These are phyloP conservation scores for Neodiprion fabricii DNA, from an alignment of 1,140 invertebrate genomes.

Conservation along the genomic window DNA sequence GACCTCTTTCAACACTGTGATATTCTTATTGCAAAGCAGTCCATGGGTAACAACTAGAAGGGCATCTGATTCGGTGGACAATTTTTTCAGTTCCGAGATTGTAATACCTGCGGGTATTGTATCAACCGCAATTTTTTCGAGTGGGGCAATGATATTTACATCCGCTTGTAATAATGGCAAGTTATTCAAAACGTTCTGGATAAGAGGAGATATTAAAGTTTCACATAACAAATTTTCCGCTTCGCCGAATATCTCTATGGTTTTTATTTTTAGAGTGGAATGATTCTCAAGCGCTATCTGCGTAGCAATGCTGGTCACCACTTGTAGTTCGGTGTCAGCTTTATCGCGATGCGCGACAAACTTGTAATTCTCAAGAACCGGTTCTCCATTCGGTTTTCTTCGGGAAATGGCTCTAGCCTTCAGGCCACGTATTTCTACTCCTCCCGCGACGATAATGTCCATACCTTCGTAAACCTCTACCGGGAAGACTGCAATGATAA, in stretches of 20 bases:
- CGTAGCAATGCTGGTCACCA: conserved; percentile 65
- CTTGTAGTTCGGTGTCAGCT: conserved; percentile 42
- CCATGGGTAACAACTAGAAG: conserved; percentile 61
- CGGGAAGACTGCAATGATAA: conserved; percentile 47
- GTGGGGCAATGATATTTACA: conserved; percentile 53
- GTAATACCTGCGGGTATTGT: conserved; percentile 62
- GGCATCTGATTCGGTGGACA: conserved; percentile 64
- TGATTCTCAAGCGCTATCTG: conserved; percentile 84
- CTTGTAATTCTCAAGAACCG: conserved; percentile 75
- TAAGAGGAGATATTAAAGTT: conserved; percentile 60
- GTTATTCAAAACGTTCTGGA: conserved; percentile 66
- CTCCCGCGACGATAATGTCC: conserved; percentile 67
- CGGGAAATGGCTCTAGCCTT: conserved; percentile 81
- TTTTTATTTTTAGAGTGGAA: conserved; percentile 71
- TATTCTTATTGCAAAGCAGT: conserved; percentile 36
- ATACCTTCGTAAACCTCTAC: conserved; percentile 60
- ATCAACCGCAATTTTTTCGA: conserved; percentile 54
- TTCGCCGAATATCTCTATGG: conserved; percentile 70
- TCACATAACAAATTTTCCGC: conserved; percentile 71
- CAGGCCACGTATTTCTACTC: conserved; percentile 84
- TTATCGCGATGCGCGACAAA: conserved; percentile 67
- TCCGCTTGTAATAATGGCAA: conserved; percentile 70
- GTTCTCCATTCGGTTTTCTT: conserved; percentile 67
- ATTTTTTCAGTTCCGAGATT: conserved; percentile 65
- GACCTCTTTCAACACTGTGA: conserved; percentile 37